Base-by-base conservation (phyloP, 2,888 invertebrate species). In the Amphipoea lucens region DNA sequence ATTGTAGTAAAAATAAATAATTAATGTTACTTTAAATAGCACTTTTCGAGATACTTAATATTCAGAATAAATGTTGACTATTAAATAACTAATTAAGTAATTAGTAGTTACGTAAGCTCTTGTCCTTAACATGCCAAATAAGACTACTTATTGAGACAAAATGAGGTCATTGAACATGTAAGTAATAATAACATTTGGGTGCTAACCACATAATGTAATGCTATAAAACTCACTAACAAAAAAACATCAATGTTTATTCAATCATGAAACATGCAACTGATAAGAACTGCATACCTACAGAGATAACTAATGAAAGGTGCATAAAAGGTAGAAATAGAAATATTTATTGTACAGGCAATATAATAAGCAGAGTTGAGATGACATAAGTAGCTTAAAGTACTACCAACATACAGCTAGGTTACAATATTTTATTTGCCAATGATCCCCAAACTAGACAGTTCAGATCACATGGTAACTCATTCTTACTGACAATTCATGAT, bases 91-190 rank as follows among this genome's bases (percentile, higher is more conserved):
- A 57, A 20, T 57, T 23, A n/a, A 23, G 23, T 57, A 57, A 57
- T 62, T 29, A 62, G 3, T 40, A 17, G 2, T 57, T 60, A 2
- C 11, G 6, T n/a, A 48, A 48, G 7, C 11, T 40, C 14, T 29
- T 57, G 48, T 48, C 29, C 23, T 40, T 4, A 51, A 23, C 2
- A 42, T 42, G 11, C n/a, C 23, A 23, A 40, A 62, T 20, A 66
- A 36, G 17, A 48, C n/a, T 78, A 1, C 17, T 11, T 70, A 67
- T 20, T 57, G 17, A n/a, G 7, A 68, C 42, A 17, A 36, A 70
- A 84, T 76, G n/a, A 81, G 57, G 62, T 84, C 70, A 81, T 40
- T 72, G 23, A 76, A 73, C 36, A 76, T 63, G 12, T 45, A 57
- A 42, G 36, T 79, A 63, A 42, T 71, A n/a, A 76, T 57, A 69